These are phyloP conservation scores for Cyclargus thomasi DNA, from an alignment of 1,140 invertebrate genomes.

Conservation along the genomic window DNA sequence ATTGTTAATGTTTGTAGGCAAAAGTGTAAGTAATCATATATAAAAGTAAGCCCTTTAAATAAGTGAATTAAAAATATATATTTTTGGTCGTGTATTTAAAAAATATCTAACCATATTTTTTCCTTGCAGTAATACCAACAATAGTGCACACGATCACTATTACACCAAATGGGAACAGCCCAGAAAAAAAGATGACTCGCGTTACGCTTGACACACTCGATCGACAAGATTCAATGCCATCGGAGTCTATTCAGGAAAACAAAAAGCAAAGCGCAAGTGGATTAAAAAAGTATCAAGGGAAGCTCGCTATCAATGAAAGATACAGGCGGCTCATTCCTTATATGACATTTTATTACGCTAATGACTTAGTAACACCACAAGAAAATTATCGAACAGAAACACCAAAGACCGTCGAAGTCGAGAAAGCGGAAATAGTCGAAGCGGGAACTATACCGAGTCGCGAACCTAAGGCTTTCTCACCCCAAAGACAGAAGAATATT, in stretches of 20 bases:
- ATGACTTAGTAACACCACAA: constrained; percentile 71
- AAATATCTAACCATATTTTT: no score
- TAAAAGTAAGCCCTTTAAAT: no score
- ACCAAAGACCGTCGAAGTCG: constrained; percentile 46
- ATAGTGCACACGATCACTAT: constrained; percentile 56
- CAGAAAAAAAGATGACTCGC: constrained; percentile 65
- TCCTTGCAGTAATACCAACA: constrained; percentile 59
- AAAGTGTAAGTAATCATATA: not conserved
- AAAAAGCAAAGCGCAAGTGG: constrained; percentile 33
- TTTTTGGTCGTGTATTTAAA: constrained; percentile 27
- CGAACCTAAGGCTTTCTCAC: constrained; percentile 50
- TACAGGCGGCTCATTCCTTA: constrained; percentile 86
- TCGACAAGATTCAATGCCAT: not conserved
- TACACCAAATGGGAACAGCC: constrained; percentile 70
- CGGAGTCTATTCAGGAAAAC: constrained; percentile 20
- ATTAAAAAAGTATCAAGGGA: constrained; percentile 41
- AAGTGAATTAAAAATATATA: not conserved
- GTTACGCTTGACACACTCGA: constrained; percentile 24
- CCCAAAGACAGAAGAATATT: constrained; percentile 50
- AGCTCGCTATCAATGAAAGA: constrained; percentile 76
- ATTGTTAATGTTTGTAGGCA: not conserved
- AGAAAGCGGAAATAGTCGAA: constrained; percentile 62
- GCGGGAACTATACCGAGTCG: constrained; percentile 40
- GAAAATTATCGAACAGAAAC: constrained; percentile 39
- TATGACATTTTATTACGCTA: constrained; percentile 85